A percentile compares a stretch with the other conserved stretches of the same genome.
Conservation (phyloP, 2,797 vertebrate species). For the Channa striata region DNA sequence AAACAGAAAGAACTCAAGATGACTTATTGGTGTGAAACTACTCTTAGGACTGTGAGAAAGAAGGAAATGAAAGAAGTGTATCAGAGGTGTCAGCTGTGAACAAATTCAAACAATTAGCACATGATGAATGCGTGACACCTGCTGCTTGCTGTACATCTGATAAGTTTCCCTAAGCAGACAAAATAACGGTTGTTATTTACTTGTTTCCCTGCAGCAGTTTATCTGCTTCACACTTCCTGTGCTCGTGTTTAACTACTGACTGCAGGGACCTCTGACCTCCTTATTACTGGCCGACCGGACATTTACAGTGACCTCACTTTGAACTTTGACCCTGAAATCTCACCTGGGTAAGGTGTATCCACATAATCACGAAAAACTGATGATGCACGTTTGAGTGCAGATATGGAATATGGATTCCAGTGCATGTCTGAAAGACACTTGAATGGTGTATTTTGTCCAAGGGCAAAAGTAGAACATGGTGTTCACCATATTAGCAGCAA, state of each 20-base stretch:
- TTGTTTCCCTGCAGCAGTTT: slow-evolving; percentile 12
- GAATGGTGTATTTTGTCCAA: too few relatives aligned
- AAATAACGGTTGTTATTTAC: background rate
- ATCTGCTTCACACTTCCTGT: slow-evolving; percentile 33
- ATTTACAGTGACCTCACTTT: slow-evolving; percentile 32
- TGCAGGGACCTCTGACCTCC: slow-evolving; percentile 25
- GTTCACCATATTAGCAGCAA: too few relatives aligned
- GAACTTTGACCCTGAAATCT: too few relatives aligned
- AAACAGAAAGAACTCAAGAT: background rate
- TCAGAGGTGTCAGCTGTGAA: slow-evolving; percentile 8
- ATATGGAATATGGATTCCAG: too few relatives aligned
- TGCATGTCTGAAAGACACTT: too few relatives aligned
- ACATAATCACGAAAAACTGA: too few relatives aligned
- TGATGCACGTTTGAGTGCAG: too few relatives aligned
- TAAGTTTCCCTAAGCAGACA: background rate
- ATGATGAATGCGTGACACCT: slow-evolving; percentile 7
- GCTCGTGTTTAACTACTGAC: slow-evolving; percentile 10
- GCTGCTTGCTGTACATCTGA: background rate
- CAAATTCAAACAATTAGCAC: slow-evolving; percentile 2
- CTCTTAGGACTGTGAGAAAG: background rate
- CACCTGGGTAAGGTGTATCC: too few relatives aligned
- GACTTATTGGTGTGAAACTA: background rate
- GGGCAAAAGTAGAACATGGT: too few relatives aligned
- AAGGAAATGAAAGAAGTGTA: slow-evolving; percentile 52
- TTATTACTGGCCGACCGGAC: slow-evolving; percentile 23